A percentile compares a stretch with the other conserved stretches of the same genome.
Evolutionary conservation across 2,797 vertebrate genomes (phyloP).

Genomic region (Enteromius thamalakanensis): DNA sequence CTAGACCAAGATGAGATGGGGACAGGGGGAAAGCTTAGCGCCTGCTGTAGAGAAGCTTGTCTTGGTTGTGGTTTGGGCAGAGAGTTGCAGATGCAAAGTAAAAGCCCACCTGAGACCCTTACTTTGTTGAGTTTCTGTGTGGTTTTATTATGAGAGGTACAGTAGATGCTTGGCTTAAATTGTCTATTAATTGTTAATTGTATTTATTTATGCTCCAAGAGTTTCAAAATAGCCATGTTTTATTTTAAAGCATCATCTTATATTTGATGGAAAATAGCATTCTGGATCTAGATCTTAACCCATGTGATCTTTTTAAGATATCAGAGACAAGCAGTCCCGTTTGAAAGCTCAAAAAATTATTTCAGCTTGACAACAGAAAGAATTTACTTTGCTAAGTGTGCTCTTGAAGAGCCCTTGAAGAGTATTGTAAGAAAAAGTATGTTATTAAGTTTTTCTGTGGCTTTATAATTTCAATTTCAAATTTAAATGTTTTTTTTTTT

Average conservation of each 20-base stretch:
- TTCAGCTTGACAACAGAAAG: not conserved
- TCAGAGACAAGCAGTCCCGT: not conserved
- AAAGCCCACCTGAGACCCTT: not conserved
- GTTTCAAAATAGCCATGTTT: not conserved
- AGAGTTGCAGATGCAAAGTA: conserved; percentile 57
- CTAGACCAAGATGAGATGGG: conserved; percentile 49
- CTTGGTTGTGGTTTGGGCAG: conserved; percentile 50
- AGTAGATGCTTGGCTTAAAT: not conserved
- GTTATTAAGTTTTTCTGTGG: not conserved
- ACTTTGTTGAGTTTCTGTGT: not conserved
- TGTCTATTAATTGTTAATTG: not conserved
- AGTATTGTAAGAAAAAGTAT: not conserved
- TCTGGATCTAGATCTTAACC: not conserved
- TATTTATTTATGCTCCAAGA: not conserved
- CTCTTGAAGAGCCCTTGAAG: not conserved
- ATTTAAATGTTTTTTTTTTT: not conserved
- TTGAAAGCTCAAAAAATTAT: not conserved
- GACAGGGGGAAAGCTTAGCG: conserved; percentile 21
- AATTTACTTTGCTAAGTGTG: not conserved
- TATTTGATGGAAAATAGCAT: not conserved
- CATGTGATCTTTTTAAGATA: not conserved
- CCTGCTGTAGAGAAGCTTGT: conserved; percentile 20
- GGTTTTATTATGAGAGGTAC: not conserved
- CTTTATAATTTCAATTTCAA: not conserved
- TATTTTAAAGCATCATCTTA: not conserved